Base-by-base conservation (phyloP, 1,140 invertebrate species). In the Euwallacea similis region DNA sequence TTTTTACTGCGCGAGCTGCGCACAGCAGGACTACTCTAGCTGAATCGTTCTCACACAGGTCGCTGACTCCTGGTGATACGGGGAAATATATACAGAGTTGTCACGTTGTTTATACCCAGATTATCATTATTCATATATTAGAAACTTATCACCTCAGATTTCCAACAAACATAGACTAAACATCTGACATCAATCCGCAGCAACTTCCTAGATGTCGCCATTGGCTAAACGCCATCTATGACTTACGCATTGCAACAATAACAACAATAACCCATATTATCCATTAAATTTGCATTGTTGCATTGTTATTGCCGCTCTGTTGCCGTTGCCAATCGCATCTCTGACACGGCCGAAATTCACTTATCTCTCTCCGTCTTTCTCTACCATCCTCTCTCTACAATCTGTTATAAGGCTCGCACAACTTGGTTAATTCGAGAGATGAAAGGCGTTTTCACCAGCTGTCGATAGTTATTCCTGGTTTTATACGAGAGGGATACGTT, bases 41-140 rank as follows among this genome's bases (percentile, higher is more conserved):
- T 46, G 66, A 46, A 68, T 68, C 66, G 66, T 68, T 68, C 66
- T 68, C 66, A 68, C 66, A 68, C 66, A 61, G 66, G 66, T 68
- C 66, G 56, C 55, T 60, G 66, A 68, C 66, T 68, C 21, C 47
- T 68, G 66, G 55, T 60, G 66, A 68, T 68, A 44, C 55, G 66
- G 44, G 53, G 66, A 68, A 68, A 59, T 60, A 68, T 68, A 46
- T 68, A 44, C 66, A 58, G 56, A 58, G 66, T 68, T 68, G 66
- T 68, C 66, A 68, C 50, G 63, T 33, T 33, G 21, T 33, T 33
- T 33, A 33, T 33, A 33, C 21, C 47, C 47, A 46, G 63, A 65
- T 65, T 65, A 65, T 65, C 63, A 11, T 13, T 50, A 11, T 50
- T 33, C 21, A 33, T 33, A 33, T 33, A 33, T 33, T 33, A 33